Conservation (phyloP, 2,113 vertebrate species). For the Jacana jacana region DNA sequence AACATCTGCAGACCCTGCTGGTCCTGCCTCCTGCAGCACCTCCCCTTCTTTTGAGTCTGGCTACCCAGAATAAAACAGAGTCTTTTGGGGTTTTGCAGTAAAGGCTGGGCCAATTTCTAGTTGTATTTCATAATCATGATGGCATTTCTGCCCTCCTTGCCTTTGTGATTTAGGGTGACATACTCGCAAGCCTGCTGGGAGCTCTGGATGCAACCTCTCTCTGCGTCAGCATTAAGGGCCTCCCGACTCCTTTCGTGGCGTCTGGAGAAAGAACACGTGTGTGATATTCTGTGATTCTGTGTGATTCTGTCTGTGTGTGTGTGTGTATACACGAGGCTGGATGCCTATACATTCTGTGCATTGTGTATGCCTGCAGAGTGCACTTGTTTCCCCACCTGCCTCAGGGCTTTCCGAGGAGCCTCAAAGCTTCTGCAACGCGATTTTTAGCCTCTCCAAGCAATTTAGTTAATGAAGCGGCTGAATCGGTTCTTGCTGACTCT, state of each 20-base stretch:
- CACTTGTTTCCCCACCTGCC: background rate
- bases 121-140: background rate
- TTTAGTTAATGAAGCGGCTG: background rate
- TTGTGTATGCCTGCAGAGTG: fast-evolving
- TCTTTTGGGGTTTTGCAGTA: background rate
- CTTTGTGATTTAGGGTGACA: background rate
- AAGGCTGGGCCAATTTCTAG: background rate
- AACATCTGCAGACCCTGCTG: background rate
- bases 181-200: background rate
- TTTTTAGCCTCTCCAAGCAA: background rate
- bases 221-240: background rate
- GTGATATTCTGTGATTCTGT: no score
- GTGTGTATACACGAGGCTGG: fast-evolving
- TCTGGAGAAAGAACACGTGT: background rate
- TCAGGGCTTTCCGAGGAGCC: background rate
- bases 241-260: background rate
- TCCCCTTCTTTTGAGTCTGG: background rate
- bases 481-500: constrained; percentile 1
- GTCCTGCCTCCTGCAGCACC: background rate
- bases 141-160: background rate
- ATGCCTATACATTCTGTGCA: background rate
- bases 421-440: background rate
- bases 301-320: no score
- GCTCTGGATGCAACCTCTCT: constrained; percentile 15
- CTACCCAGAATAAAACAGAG: background rate